These are phyloP conservation scores for Ectobius pallidus DNA, from an alignment of 2,888 invertebrate genomes.

Conservation along the genomic window DNA sequence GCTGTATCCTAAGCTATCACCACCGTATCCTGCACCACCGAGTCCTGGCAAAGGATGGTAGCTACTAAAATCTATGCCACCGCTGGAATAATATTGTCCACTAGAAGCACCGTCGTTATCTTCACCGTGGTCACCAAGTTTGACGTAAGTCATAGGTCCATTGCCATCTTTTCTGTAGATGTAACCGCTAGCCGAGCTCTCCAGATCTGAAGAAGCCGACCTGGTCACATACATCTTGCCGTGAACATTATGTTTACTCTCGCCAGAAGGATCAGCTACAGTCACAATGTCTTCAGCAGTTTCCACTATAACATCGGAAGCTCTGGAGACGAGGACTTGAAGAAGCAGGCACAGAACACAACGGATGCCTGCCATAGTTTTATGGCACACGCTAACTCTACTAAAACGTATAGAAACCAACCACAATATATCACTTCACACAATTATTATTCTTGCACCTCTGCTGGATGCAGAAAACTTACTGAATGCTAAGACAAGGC, in stretches of 20 bases:
- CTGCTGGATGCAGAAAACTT: neutral
- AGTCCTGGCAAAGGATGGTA: constrained; percentile 5
- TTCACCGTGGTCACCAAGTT: constrained; percentile 50
- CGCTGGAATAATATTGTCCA: neutral
- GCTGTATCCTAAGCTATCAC: constrained; percentile 7
- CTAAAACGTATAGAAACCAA: no score
- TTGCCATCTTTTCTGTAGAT: constrained; percentile 56
- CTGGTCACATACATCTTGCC: constrained; percentile 61
- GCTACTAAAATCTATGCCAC: constrained; percentile 8
- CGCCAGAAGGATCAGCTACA: neutral
- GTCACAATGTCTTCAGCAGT: constrained; percentile 3
- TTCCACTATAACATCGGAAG: neutral
- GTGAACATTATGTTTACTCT: constrained; percentile 26
- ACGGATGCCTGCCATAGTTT: no score
- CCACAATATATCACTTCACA: no score
- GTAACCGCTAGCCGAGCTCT: constrained; percentile 65
- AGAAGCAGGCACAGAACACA: no score
- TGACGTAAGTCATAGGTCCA: constrained; percentile 58
- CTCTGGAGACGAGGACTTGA: neutral
- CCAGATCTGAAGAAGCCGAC: constrained; percentile 63
- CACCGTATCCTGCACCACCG: constrained; percentile 14
- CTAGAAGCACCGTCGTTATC: constrained; percentile 10
- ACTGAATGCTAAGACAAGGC: neutral
- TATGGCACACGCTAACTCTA: no score
- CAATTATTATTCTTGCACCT: neutral